Evolutionary conservation across 2,797 vertebrate genomes (phyloP).

Genomic region (Dryobates pubescens): DNA sequence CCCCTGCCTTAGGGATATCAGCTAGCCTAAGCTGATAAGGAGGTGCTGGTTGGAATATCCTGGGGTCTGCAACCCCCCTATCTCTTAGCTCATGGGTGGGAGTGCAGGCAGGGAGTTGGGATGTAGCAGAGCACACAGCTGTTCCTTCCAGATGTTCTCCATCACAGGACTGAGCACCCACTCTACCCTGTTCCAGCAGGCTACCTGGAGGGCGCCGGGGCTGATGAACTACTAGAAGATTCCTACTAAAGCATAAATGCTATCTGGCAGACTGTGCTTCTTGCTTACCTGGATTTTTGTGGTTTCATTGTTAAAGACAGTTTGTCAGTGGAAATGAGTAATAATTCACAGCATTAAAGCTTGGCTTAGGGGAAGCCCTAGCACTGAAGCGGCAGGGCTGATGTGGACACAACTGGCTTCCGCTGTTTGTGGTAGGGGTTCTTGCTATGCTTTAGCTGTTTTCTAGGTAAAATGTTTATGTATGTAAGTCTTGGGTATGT

Average conservation of each 20-base stretch:
- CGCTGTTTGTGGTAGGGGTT: not conserved
- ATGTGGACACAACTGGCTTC: not conserved
- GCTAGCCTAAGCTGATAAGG: not conserved
- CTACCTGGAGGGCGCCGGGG: no score
- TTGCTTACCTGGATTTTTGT: not conserved
- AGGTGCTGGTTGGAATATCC: not conserved
- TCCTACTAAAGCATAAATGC: not conserved
- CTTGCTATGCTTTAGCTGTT: not conserved
- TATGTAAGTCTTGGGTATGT: not conserved
- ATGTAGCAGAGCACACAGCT: not conserved
- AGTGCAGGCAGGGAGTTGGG: not conserved
- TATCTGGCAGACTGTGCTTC: not conserved
- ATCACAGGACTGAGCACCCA: not conserved
- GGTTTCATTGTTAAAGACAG: not conserved
- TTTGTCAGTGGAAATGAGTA: not conserved
- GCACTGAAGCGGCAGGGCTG: not conserved
- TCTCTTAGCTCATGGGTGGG: not conserved
- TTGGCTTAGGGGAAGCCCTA: not conserved
- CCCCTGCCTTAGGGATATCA: not conserved
- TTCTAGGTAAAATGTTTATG: not conserved
- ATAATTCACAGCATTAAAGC: not conserved
- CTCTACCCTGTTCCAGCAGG: not conserved
- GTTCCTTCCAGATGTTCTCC: not conserved
- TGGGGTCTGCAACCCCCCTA: not conserved
- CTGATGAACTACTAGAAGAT: no score